These are phyloP conservation scores for Eira barbara DNA, from an alignment of 2,113 vertebrate genomes.

Conservation along the genomic window DNA sequence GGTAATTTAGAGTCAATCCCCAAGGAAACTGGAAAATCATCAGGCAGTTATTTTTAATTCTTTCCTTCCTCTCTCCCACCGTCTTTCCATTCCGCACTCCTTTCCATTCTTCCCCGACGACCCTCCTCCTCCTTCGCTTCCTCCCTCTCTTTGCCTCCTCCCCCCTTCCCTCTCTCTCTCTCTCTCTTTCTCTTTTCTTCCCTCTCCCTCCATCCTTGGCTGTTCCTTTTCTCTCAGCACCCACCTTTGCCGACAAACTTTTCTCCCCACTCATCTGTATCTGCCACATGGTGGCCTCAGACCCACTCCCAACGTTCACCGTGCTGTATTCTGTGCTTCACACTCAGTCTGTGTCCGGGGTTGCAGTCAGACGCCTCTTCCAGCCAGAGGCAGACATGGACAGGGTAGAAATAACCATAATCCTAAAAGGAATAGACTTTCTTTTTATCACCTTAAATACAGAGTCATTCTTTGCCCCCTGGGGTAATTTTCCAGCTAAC, in stretches of 20 bases:
- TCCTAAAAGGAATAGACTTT: background rate
- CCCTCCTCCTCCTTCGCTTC: fast-evolving
- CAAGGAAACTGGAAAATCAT: background rate
- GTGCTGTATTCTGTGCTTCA: fast-evolving
- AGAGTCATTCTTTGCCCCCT: background rate
- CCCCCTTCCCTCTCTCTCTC: no score
- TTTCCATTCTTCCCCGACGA: fast-evolving
- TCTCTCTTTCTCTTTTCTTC: background rate
- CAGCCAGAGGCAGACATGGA: background rate
- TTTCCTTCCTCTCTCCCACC: background rate
- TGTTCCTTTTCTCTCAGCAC: background rate
- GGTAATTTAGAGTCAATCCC: background rate
- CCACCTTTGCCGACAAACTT: background rate
- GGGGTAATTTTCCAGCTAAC: background rate
- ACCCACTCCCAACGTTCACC: background rate
- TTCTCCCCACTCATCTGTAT: background rate
- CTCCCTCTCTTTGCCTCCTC: fast-evolving
- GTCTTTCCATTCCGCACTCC: no score
- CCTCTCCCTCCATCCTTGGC: background rate
- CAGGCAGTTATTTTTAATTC: background rate
- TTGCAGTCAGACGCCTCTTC: background rate
- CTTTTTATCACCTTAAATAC: background rate
- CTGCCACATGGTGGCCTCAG: background rate
- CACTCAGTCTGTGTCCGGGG: background rate
- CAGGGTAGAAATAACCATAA: background rate